Evolutionary conservation across 2,113 vertebrate genomes (phyloP).

Genomic region (Speoplatyrhinus poulsoni): DNA sequence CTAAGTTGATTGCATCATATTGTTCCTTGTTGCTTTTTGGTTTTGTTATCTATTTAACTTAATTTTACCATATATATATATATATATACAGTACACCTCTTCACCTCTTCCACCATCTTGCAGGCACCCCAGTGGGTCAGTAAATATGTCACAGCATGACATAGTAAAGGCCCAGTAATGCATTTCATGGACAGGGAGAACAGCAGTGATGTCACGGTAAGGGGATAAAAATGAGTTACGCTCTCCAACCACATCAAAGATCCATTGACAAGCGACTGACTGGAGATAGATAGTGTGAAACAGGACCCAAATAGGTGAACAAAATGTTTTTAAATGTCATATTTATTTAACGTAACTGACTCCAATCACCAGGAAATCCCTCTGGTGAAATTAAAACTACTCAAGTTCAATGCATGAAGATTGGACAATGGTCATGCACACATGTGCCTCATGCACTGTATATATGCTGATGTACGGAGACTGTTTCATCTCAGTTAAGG

Average conservation of each 20-base stretch:
- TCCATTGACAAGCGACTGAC: constrained; percentile 81
- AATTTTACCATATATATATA: neutral
- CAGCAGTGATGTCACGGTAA: constrained; percentile 79
- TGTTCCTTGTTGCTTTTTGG: too few species aligned
- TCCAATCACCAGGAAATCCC: too few species aligned
- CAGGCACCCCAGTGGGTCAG: constrained; percentile 9
- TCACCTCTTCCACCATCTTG: constrained; percentile 19
- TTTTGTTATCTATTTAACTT: too few species aligned
- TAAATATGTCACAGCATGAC: constrained; percentile 47
- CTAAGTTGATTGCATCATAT: too few species aligned
- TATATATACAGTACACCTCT: neutral
- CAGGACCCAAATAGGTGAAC: neutral
- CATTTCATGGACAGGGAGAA: constrained; percentile 79
- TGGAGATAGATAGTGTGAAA: constrained; percentile 19
- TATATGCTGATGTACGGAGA: too few species aligned
- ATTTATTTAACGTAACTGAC: too few species aligned
- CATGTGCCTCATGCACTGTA: too few species aligned
- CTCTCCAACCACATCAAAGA: constrained; percentile 86
- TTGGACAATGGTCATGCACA: too few species aligned
- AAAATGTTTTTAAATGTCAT: neutral
- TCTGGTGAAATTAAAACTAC: too few species aligned
- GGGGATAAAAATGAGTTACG: constrained; percentile 90
- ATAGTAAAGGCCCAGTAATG: constrained; percentile 73
- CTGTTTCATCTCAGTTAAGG: too few species aligned
- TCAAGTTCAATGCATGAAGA: too few species aligned